Conservation (phyloP, 2,113 vertebrate genomes). For the Acanthochromis polyacanthus region DNA sequence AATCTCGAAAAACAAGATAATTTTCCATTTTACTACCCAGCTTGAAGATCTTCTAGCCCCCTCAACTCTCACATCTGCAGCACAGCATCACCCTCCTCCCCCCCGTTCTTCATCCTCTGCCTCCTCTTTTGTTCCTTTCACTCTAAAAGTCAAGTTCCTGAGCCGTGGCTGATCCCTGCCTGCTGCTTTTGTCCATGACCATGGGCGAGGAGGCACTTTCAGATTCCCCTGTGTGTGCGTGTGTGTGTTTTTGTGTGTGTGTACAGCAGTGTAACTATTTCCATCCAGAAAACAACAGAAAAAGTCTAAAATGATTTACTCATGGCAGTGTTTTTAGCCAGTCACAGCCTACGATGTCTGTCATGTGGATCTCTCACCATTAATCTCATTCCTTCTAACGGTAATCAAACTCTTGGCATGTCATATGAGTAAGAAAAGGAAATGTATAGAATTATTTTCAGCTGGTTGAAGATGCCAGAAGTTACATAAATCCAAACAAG, state of each 20-base stretch:
- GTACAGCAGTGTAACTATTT: too few species aligned
- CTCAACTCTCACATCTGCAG: not conserved
- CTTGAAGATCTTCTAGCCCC: not conserved
- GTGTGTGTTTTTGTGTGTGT: conserved; percentile 7
- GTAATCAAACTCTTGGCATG: too few species aligned
- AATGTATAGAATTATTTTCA: too few species aligned
- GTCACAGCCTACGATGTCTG: too few species aligned
- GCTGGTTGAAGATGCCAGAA: too few species aligned
- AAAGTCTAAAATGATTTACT: too few species aligned
- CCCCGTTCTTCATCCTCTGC: conserved; percentile 16
- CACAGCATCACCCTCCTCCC: not conserved
- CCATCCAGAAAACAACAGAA: too few species aligned
- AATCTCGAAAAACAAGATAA: not conserved
- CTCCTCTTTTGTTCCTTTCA: conserved; percentile 60
- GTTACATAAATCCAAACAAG: too few species aligned
- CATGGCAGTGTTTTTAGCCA: too few species aligned
- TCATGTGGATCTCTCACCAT: too few species aligned
- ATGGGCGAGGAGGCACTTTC: conserved; percentile 70
- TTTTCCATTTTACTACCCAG: not conserved
- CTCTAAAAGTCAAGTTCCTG: conserved; percentile 82
- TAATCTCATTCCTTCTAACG: too few species aligned
- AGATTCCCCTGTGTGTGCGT: conserved; percentile 42
- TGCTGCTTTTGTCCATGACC: conserved; percentile 79
- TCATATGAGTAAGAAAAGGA: too few species aligned
- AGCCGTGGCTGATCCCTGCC: conserved; percentile 77